These are phyloP conservation scores for Euwallacea fornicatus DNA, from an alignment of 1,140 invertebrate species.

Conservation along the genomic window DNA sequence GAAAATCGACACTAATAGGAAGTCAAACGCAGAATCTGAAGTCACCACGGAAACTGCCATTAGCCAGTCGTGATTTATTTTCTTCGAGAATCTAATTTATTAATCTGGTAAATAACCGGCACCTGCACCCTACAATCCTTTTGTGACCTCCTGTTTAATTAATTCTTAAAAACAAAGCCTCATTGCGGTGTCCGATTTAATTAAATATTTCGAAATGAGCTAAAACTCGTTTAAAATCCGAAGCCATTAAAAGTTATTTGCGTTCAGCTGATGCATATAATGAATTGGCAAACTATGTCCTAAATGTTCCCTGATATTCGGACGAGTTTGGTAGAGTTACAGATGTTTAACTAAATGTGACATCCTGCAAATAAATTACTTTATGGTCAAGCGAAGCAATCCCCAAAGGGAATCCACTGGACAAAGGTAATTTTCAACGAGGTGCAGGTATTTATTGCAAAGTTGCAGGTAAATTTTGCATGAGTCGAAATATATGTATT, in stretches of 20 bases:
- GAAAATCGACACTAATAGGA: neutral
- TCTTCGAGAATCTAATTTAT: neutral
- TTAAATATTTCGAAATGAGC: too few relatives aligned
- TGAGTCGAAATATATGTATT: too few relatives aligned
- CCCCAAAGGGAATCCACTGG: too few relatives aligned
- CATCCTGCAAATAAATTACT: constrained; percentile 2
- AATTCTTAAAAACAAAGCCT: too few relatives aligned
- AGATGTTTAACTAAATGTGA: constrained; percentile 7
- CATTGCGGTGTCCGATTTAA: too few relatives aligned
- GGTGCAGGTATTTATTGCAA: too few relatives aligned
- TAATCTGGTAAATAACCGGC: neutral
- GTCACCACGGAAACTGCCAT: neutral
- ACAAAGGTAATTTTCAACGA: too few relatives aligned
- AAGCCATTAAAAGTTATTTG: constrained; percentile 16
- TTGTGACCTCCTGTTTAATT: too few relatives aligned
- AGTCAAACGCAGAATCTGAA: constrained; percentile 4
- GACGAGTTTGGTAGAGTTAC: neutral
- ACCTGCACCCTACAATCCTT: too few relatives aligned
- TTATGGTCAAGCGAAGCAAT: neutral
- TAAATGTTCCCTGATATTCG: constrained; percentile 3
- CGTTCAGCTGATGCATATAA: constrained; percentile 2
- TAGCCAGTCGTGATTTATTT: neutral
- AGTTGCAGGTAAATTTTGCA: too few relatives aligned
- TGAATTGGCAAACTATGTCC: neutral
- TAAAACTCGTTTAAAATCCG: neutral